Conservation (phyloP, 2,888 invertebrate species). For the Acrobeloides nanus region DNA sequence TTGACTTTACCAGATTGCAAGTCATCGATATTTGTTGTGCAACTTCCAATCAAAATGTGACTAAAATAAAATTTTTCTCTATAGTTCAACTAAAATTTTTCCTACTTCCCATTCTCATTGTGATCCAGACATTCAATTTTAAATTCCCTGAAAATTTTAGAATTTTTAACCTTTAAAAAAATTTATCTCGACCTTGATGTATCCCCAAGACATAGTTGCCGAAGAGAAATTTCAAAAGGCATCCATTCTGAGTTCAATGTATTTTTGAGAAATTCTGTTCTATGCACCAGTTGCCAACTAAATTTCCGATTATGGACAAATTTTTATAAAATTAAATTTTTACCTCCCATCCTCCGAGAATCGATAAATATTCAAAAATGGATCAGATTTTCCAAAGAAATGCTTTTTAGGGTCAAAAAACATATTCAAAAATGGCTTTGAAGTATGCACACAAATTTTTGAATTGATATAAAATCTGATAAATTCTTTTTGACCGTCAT, state of each 20-base stretch:
- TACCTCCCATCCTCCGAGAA: conserved; percentile 33
- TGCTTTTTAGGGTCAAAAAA: too few relatives aligned
- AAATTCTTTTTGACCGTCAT: conserved; percentile 26
- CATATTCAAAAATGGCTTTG: conserved; percentile 31
- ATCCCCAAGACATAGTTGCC: conserved; percentile 58
- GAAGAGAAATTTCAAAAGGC: conserved; percentile 56
- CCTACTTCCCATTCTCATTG: conserved; percentile 58
- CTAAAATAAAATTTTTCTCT: conserved; percentile 24
- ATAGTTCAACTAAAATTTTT: background rate
- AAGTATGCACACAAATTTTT: conserved; percentile 18
- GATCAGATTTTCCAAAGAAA: conserved; percentile 46
- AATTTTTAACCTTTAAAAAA: conserved; percentile 42
- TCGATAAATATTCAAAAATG: conserved; percentile 42
- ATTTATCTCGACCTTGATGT: conserved; percentile 41
- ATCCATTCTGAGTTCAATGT: conserved; percentile 61
- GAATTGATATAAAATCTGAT: conserved; percentile 12
- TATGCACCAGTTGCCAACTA: conserved; percentile 33
- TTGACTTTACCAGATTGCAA: conserved; percentile 5
- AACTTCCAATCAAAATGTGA: conserved; percentile 59
- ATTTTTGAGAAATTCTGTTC: conserved; percentile 60
- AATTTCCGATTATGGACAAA: conserved; percentile 6
- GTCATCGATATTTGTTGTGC: conserved; percentile 55
- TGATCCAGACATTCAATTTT: conserved; percentile 59
- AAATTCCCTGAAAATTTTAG: conserved; percentile 9
- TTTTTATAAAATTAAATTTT: conserved; percentile 9